Percentiles rank a stretch among this genome's conserved stretches.
phyloP scores from a whole-genome alignment of 1,140 invertebrate species.

The Galendromus occidentalis region DNA sequence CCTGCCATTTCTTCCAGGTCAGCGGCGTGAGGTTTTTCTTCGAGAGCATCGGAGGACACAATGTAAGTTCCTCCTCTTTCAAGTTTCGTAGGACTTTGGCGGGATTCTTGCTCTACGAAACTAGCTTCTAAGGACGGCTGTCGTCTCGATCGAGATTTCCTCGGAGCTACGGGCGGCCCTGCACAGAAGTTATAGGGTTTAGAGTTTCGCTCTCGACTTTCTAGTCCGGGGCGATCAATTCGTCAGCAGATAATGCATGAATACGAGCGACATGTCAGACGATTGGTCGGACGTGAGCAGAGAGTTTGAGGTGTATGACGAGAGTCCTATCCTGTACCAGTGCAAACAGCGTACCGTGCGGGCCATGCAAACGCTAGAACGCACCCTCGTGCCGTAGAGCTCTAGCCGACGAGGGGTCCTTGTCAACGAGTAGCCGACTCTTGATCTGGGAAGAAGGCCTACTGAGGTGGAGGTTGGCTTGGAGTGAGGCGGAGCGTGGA shows the following conservation, averaged over 20 bases:
- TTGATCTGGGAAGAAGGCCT: neutral
- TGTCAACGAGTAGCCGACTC: neutral
- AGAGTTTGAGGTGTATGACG: too few species aligned
- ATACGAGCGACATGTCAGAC: too few species aligned
- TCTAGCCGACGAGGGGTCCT: neutral
- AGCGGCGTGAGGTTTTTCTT: neutral
- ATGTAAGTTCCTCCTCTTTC: conserved; percentile 2
- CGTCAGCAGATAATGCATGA: too few species aligned
- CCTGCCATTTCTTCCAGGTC: neutral
- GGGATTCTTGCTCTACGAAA: too few species aligned
- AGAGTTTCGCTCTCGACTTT: too few species aligned
- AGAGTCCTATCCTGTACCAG: too few species aligned
- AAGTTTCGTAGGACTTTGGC: neutral
- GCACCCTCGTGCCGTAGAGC: neutral
- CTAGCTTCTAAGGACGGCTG: too few species aligned
- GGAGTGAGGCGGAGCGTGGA: neutral
- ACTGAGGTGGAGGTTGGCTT: neutral
- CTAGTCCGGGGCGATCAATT: too few species aligned
- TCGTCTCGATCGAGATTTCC: too few species aligned
- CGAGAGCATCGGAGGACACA: neutral
- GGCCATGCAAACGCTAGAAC: conserved; percentile 10
- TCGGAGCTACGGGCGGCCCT: too few species aligned
- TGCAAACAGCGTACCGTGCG: neutral
- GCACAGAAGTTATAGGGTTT: too few species aligned
- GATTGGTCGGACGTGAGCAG: too few species aligned